Evolutionary conservation across 1,140 invertebrate species (phyloP).

Genomic region (Microplitis mediator): DNA sequence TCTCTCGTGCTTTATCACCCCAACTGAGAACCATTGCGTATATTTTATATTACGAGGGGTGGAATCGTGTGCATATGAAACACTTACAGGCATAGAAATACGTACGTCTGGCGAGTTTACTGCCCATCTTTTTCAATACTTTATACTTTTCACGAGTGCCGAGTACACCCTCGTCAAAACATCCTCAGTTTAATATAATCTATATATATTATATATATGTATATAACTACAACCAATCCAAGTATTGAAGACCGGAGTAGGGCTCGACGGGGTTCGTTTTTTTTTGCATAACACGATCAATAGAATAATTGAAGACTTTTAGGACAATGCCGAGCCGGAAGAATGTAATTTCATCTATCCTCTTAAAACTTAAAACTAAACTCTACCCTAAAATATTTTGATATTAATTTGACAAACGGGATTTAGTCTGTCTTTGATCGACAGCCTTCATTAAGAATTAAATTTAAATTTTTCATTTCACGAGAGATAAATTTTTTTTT

Average conservation of each 20-base stretch:
- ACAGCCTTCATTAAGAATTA: too few species aligned
- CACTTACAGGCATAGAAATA: too few species aligned
- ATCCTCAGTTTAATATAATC: not conserved
- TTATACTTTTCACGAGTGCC: too few species aligned
- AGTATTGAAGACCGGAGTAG: constrained; percentile 16
- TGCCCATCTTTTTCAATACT: too few species aligned
- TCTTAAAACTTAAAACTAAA: constrained; percentile 20
- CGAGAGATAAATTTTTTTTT: too few species aligned
- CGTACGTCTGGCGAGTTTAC: too few species aligned
- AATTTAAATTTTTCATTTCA: too few species aligned
- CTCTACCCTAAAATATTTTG: not conserved
- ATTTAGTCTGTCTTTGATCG: too few species aligned
- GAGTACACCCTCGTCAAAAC: too few species aligned
- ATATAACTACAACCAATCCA: too few species aligned
- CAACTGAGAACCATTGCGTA: not conserved
- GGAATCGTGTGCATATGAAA: not conserved
- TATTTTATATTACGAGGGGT: not conserved
- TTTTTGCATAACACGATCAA: constrained; percentile 43
- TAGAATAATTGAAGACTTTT: constrained; percentile 52
- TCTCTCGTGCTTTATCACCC: not conserved
- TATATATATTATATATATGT: too few species aligned
- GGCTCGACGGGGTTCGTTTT: constrained; percentile 38
- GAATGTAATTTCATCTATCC: constrained; percentile 39
- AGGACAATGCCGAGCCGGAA: constrained; percentile 42
- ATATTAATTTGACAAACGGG: not conserved